phyloP scores from a whole-genome alignment of 2,797 vertebrate genomes.

The Typhlichthys eigenmanni region DNA sequence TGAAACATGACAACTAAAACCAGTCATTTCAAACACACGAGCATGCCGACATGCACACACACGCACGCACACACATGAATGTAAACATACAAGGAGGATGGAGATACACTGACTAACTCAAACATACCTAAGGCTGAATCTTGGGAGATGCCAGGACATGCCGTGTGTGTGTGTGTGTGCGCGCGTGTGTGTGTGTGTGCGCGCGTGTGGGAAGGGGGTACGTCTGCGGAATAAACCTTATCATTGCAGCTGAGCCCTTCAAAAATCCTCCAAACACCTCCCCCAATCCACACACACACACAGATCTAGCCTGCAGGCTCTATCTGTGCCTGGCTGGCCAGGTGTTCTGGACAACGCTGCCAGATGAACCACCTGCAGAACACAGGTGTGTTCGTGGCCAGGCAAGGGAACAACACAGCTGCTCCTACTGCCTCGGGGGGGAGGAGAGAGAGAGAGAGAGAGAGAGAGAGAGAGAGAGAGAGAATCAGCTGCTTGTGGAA shows the following conservation, averaged over 20 bases:
- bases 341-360: conserved; percentile 80
- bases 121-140: conserved; percentile 67
- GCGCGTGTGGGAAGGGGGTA: neutral
- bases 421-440: conserved; percentile 68
- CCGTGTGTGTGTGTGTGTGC: conserved; percentile 20
- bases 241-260: conserved; percentile 69
- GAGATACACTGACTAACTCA: conserved; percentile 66
- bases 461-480: conserved; percentile 26
- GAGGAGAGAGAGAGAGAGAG: conserved; percentile 28
- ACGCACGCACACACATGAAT: conserved; percentile 9
- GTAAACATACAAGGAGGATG: neutral
- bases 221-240: conserved; percentile 54
- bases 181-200: neutral
- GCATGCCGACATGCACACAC: conserved; percentile 1
- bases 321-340: conserved; percentile 66
- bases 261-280: conserved; percentile 51
- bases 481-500: conserved; percentile 57
- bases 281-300: conserved; percentile 1
- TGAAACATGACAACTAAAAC: conserved; percentile 11
- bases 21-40: conserved; percentile 5
- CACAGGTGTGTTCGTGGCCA: conserved; percentile 81
- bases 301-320: conserved; percentile 58
- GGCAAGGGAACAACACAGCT: conserved; percentile 85
- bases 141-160: conserved; percentile 70
- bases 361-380: conserved; percentile 87